Percentiles rank a stretch among this genome's conserved stretches.
Conservation (phyloP, 2,888 invertebrate genomes). For the Cristatella mucedo region DNA sequence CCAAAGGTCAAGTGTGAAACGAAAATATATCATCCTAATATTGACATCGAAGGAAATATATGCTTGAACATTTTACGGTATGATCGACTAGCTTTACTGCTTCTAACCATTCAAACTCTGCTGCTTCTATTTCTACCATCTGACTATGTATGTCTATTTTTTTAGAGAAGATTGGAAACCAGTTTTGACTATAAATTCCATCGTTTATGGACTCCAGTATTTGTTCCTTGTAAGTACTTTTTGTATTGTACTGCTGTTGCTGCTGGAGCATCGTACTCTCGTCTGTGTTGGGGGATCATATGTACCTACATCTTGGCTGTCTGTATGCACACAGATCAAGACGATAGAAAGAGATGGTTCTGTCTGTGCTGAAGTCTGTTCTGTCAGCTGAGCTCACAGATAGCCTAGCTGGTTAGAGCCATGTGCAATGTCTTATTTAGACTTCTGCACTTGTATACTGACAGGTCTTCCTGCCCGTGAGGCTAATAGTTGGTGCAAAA, state of each 20-base stretch:
- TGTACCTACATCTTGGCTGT: too few species aligned
- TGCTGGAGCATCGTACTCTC: not conserved
- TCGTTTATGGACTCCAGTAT: constrained; percentile 92
- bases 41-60: constrained; percentile 91
- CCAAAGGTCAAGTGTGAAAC: constrained; percentile 97
- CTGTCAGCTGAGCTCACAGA: too few species aligned
- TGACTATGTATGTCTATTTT: constrained; percentile 9
- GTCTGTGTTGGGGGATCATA: too few species aligned
- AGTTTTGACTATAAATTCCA: constrained; percentile 87
- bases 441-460: too few species aligned
- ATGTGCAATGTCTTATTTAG: too few species aligned
- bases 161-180: constrained; percentile 93
- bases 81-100: constrained; percentile 9
- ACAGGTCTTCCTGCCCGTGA: too few species aligned
- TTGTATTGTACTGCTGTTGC: not conserved
- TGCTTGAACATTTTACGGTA: constrained; percentile 76
- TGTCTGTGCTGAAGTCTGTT: too few species aligned
- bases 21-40: constrained; percentile 92
- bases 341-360: too few species aligned
- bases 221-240: constrained; percentile 61
- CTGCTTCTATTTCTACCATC: not conserved
- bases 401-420: too few species aligned
- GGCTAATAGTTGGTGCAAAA: too few species aligned
- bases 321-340: too few species aligned
- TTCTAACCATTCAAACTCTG: not conserved